These are phyloP conservation scores for Branchipolynoe longqiensis DNA, from an alignment of 2,888 invertebrate genomes.

Conservation along the genomic window DNA sequence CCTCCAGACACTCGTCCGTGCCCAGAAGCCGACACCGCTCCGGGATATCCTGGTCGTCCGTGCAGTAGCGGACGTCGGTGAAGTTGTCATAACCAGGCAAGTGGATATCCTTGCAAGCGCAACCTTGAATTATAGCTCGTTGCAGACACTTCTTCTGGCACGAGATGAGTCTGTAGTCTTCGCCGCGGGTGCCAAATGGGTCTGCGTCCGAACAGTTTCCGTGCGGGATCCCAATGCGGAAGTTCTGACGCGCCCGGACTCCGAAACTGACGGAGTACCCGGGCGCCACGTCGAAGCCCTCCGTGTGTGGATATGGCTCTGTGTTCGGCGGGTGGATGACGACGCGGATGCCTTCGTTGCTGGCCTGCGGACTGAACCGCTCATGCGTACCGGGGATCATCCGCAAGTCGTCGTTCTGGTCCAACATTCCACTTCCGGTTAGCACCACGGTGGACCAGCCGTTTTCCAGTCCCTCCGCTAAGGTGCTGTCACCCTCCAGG, in stretches of 20 bases:
- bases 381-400: constrained; percentile 65
- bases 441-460: constrained; percentile 64
- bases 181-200: constrained; percentile 45
- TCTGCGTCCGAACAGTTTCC: constrained; percentile 62
- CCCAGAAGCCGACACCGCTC: constrained; percentile 26
- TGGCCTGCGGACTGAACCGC: constrained; percentile 62
- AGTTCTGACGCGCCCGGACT: constrained; percentile 58
- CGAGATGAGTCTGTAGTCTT: constrained; percentile 59
- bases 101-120: constrained; percentile 62
- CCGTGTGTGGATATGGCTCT: constrained; percentile 63
- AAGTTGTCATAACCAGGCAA: constrained; percentile 57
- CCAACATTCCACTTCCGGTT: constrained; percentile 64
- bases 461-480: constrained; percentile 64
- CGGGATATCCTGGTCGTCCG: constrained; percentile 60
- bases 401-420: constrained; percentile 61
- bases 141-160: constrained; percentile 65
- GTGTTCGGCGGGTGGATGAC: constrained; percentile 64
- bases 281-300: constrained; percentile 64
- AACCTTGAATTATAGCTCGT: constrained; percentile 37
- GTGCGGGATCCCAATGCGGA: constrained; percentile 62
- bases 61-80: constrained; percentile 55
- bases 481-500: constrained; percentile 31
- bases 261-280: constrained; percentile 63
- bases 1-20: constrained; percentile 53
- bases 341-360: constrained; percentile 63